These are phyloP conservation scores for Takifugu rubripes DNA, from an alignment of 2,797 vertebrate genomes.

Conservation along the genomic window DNA sequence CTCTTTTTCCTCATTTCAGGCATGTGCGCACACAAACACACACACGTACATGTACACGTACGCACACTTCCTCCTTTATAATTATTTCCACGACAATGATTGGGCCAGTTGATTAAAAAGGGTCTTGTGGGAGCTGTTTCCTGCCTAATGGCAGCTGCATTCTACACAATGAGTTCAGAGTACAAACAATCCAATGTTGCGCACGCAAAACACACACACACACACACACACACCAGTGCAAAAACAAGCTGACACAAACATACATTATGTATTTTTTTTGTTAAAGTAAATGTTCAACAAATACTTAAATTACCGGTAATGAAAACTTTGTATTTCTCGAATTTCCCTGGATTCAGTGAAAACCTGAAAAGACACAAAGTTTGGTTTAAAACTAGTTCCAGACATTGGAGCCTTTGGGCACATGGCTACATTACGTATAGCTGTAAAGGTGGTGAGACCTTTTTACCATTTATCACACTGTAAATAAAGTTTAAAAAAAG, in stretches of 20 bases:
- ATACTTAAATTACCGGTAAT: no score
- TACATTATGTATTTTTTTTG: background rate
- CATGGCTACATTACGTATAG: no score
- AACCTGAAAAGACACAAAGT: no score
- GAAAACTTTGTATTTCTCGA: no score
- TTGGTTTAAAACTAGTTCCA: no score
- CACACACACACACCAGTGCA: slow-evolving; percentile 2
- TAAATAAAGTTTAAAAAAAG: no score
- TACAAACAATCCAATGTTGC: slow-evolving; percentile 7
- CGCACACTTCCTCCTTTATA: slow-evolving; percentile 42
- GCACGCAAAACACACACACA: background rate
- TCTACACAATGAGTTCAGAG: slow-evolving; percentile 28
- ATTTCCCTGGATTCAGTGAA: no score
- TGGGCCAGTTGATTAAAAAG: slow-evolving; percentile 65
- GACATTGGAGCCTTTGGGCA: no score
- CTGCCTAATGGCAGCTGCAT: slow-evolving; percentile 52
- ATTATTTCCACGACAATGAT: slow-evolving; percentile 68
- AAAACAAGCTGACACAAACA: slow-evolving; percentile 4
- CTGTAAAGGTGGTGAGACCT: no score
- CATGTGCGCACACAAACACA: background rate
- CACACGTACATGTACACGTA: slow-evolving; percentile 1
- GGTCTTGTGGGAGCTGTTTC: slow-evolving; percentile 60
- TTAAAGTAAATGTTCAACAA: no score
- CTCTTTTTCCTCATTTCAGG: slow-evolving; percentile 18
- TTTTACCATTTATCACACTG: no score